A percentile compares a stretch with the other conserved stretches of the same genome.
These are phyloP conservation scores for Cheilosia vernalis DNA, from an alignment of 2,888 invertebrate species.

Conservation along the genomic window DNA sequence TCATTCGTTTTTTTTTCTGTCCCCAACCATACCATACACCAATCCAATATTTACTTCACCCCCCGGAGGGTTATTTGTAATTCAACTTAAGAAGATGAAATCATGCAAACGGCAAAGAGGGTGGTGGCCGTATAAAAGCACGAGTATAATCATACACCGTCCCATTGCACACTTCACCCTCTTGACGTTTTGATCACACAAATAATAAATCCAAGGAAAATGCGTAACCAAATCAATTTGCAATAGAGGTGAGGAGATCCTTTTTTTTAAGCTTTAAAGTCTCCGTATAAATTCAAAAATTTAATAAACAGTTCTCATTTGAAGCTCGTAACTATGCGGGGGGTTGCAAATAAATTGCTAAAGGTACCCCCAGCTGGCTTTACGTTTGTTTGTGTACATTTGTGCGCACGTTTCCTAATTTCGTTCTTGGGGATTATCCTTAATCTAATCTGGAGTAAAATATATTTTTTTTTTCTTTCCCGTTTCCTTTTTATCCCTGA, in stretches of 20 bases:
- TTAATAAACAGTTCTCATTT: conserved; percentile 59
- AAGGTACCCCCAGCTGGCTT: conserved; percentile 16
- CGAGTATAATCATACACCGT: not conserved
- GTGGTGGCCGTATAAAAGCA: not conserved
- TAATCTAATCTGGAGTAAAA: conserved; percentile 71
- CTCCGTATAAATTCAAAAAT: conserved; percentile 34
- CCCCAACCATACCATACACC: conserved; percentile 23
- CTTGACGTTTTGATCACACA: conserved; percentile 40
- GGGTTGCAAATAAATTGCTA: conserved; percentile 11
- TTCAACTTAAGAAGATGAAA: conserved; percentile 73
- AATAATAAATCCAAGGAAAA: conserved; percentile 40
- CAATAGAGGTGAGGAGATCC: conserved; percentile 47
- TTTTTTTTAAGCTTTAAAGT: conserved; percentile 47
- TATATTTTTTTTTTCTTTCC: conserved; percentile 13
- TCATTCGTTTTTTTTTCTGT: not conserved
- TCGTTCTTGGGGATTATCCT: conserved; percentile 68
- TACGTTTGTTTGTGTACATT: conserved; percentile 44
- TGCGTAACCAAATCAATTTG: conserved; percentile 72
- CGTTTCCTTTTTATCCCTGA: conserved; percentile 42
- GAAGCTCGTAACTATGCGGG: conserved; percentile 9
- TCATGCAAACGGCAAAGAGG: conserved; percentile 58
- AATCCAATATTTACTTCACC: conserved; percentile 67
- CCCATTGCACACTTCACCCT: conserved; percentile 42
- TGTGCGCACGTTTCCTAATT: conserved; percentile 66
- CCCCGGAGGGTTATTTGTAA: conserved; percentile 72